These are phyloP conservation scores for Capitella teleta DNA, from an alignment of 1,140 invertebrate genomes.

Conservation along the genomic window DNA sequence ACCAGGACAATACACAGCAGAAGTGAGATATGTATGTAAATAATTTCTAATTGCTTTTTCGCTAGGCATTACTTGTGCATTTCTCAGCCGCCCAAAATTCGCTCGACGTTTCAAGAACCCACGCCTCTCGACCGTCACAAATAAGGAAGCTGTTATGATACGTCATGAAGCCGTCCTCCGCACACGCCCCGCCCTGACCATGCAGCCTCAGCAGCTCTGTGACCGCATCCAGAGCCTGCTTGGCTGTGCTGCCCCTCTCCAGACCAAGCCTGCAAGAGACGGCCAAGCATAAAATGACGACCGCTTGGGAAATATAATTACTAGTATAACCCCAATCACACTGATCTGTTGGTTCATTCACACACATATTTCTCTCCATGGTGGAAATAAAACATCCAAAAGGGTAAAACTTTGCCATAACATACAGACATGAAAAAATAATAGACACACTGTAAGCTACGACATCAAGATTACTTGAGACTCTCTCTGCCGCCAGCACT, in stretches of 20 bases:
- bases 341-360: neutral
- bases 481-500: constrained; percentile 46
- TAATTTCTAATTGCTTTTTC: no score
- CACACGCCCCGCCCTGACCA: constrained; percentile 58
- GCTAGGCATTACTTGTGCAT: constrained; percentile 47
- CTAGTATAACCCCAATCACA: neutral
- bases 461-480: neutral
- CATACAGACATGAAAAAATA: neutral
- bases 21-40: no score
- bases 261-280: constrained; percentile 50
- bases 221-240: constrained; percentile 54
- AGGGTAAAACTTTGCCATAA: neutral
- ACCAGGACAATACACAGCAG: no score
- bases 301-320: neutral
- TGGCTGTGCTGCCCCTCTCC: constrained; percentile 52
- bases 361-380: neutral
- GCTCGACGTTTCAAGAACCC: constrained; percentile 33
- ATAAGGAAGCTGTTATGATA: constrained; percentile 24
- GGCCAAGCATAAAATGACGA: neutral
- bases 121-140: constrained; percentile 26
- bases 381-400: neutral
- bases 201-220: constrained; percentile 52
- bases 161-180: neutral
- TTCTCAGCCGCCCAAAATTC: constrained; percentile 59
- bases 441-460: neutral